Conservation (phyloP, 2,888 invertebrate species). For the Polyommatus iphigenia region DNA sequence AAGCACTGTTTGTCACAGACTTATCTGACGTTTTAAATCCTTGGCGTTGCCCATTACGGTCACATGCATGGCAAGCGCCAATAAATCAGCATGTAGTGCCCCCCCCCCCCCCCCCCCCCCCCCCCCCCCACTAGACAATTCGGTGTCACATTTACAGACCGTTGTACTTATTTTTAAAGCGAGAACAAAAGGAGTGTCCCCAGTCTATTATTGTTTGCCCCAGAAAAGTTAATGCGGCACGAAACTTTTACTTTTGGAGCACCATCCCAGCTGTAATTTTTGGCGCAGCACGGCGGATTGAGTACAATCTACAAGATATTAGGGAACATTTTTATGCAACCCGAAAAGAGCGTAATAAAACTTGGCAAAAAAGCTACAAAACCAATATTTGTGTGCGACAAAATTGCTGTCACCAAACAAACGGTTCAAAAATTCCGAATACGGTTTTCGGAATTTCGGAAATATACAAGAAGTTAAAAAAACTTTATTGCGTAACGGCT, state of each 20-base stretch:
- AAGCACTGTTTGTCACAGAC: background rate
- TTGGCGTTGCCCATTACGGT: background rate
- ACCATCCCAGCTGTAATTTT: background rate
- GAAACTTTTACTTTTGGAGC: background rate
- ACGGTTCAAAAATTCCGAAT: background rate
- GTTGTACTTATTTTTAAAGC: slow-evolving; percentile 8
- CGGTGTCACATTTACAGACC: slow-evolving; percentile 14
- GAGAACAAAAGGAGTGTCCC: slow-evolving; percentile 17
- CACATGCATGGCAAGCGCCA: background rate
- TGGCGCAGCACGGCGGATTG: background rate
- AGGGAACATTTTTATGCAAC: background rate
- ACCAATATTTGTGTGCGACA: background rate
- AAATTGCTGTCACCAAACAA: background rate
- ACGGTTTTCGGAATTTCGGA: background rate
- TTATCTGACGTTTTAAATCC: background rate
- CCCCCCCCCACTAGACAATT: slow-evolving; percentile 5
- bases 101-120: no score
- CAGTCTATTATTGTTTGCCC: slow-evolving; percentile 6
- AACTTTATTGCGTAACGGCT: background rate
- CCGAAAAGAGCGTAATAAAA: background rate
- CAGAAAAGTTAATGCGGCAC: background rate
- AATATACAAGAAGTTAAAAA: background rate
- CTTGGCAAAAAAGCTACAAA: background rate
- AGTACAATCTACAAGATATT: background rate
- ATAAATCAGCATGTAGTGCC: slow-evolving; percentile 13